phyloP scores from a whole-genome alignment of 2,113 vertebrate genomes.

The Trichechus manatus region DNA sequence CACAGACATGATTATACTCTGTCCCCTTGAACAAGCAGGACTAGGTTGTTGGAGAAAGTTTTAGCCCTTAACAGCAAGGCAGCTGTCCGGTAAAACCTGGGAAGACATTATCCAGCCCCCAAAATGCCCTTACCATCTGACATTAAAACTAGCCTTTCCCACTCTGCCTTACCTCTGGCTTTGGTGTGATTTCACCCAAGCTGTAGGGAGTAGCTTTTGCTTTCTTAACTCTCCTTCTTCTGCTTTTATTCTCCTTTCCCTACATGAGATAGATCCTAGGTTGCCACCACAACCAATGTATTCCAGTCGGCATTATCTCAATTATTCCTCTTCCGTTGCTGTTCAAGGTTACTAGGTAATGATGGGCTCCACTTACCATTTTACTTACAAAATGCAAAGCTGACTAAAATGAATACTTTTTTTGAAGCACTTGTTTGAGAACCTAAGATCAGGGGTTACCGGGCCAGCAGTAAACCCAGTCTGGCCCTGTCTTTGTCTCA shows the following conservation, averaged over 20 bases:
- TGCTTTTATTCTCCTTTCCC: neutral
- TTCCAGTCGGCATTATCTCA: neutral
- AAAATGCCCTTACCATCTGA: neutral
- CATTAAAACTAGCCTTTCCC: neutral
- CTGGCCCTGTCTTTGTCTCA: neutral
- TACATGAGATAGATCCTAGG: neutral
- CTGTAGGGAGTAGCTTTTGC: neutral
- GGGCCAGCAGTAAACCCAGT: neutral
- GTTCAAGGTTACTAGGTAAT: neutral
- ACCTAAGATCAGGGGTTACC: neutral
- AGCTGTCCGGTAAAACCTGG: neutral
- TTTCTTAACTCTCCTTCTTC: neutral
- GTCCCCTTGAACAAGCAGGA: neutral
- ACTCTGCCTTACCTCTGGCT: neutral
- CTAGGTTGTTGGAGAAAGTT: neutral
- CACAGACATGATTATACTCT: neutral
- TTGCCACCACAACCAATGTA: neutral
- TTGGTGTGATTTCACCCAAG: neutral
- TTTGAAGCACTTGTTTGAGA: neutral
- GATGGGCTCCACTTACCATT: neutral
- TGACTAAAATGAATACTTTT: neutral
- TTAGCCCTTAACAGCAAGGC: neutral
- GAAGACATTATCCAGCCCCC: neutral
- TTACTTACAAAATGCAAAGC: neutral
- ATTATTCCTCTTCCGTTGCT: neutral